phyloP scores from a whole-genome alignment of 1,140 invertebrate genomes.

The Drosophila kohkoa region DNA sequence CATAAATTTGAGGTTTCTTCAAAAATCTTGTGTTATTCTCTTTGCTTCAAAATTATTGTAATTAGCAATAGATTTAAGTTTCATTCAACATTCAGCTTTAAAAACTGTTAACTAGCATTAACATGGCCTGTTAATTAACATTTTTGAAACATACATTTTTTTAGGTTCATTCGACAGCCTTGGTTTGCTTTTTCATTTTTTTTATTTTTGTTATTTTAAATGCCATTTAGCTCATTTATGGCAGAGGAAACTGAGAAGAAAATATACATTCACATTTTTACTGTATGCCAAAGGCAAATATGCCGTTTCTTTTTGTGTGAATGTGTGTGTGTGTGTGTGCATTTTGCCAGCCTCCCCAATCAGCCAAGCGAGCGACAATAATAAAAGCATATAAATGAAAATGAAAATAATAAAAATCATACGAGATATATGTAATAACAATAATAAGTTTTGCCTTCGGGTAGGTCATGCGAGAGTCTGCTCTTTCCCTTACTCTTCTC shows the following conservation, averaged over 20 bases:
- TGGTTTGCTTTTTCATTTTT: not conserved
- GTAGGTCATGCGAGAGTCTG: conserved; percentile 61
- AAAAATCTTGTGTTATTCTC: too few relatives aligned
- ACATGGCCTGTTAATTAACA: too few relatives aligned
- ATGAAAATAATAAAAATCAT: conserved; percentile 52
- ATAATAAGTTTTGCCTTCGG: conserved; percentile 80
- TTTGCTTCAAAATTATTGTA: too few relatives aligned
- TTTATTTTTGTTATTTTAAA: not conserved
- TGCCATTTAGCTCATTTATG: conserved; percentile 7
- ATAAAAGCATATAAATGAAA: conserved; percentile 54
- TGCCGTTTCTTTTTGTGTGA: conserved; percentile 5
- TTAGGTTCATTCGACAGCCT: not conserved
- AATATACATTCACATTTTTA: conserved; percentile 40
- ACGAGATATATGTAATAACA: conserved; percentile 46
- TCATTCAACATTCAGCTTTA: not conserved
- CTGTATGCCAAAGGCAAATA: conserved; percentile 69
- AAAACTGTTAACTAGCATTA: not conserved
- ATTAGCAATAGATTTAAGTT: too few relatives aligned
- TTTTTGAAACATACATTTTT: too few relatives aligned
- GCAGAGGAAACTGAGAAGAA: not conserved
- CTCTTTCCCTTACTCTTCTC: conserved; percentile 14
- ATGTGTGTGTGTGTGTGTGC: too few relatives aligned
- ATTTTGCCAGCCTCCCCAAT: conserved; percentile 21
- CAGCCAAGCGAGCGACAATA: conserved; percentile 26
- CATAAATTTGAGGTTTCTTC: not conserved